Percentiles rank a stretch among this genome's conserved stretches.
Evolutionary conservation across 2,113 vertebrate genomes (phyloP).

Genomic region (Mustelus asterias): DNA sequence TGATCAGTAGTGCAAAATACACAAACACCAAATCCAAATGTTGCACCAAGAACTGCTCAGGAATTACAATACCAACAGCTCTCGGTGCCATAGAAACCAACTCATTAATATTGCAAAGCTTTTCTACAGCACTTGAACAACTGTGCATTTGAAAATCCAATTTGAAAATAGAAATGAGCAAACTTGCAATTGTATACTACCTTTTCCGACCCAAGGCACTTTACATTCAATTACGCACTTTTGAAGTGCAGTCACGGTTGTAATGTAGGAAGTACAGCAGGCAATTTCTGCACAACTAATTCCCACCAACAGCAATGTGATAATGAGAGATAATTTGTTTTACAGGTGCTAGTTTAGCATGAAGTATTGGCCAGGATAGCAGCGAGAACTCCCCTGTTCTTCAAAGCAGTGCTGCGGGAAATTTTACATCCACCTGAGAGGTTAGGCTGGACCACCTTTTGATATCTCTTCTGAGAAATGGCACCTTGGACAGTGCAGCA

Average conservation of each 20-base stretch:
- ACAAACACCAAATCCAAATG: neutral
- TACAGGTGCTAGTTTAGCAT: neutral
- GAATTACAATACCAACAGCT: slow-evolving; percentile 27
- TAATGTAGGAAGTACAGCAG: neutral
- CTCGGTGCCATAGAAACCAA: slow-evolving; percentile 16
- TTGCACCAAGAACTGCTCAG: neutral
- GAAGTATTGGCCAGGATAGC: neutral
- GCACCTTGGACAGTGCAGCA: neutral
- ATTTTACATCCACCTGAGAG: neutral
- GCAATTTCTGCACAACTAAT: neutral
- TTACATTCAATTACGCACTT: neutral
- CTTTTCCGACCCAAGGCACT: neutral
- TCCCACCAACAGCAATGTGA: neutral
- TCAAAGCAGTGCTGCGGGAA: neutral
- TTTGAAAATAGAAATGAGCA: neutral
- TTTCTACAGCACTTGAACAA: neutral
- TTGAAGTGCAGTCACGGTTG: neutral
- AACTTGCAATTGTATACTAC: neutral
- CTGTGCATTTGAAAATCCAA: neutral
- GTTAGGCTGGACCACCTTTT: neutral
- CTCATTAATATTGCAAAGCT: slow-evolving; percentile 25
- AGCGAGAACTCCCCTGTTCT: neutral
- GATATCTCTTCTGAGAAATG: neutral
- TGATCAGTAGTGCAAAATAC: neutral
- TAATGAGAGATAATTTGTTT: neutral